Percentiles rank a stretch among this genome's conserved stretches.
Evolutionary conservation across 2,797 vertebrate genomes (phyloP).

Genomic region (Neomorphus geoffroyi): DNA sequence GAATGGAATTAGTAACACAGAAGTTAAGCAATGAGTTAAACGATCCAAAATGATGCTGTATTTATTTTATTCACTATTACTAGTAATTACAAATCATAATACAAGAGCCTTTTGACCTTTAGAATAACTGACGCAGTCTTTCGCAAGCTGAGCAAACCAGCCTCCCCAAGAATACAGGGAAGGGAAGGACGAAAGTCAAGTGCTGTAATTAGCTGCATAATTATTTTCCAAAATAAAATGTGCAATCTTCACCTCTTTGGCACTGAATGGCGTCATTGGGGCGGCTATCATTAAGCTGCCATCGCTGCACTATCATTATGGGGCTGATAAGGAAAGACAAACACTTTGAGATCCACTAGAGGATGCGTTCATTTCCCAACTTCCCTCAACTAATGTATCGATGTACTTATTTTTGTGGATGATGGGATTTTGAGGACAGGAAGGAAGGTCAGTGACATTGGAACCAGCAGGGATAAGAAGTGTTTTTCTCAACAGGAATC

Average conservation of each 20-base stretch:
- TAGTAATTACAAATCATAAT: conserved; percentile 56
- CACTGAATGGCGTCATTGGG: conserved; percentile 47
- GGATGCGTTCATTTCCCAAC: background rate
- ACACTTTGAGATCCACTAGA: background rate
- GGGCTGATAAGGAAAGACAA: conserved; percentile 47
- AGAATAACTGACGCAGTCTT: conserved; percentile 13
- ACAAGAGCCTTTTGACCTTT: conserved; percentile 65
- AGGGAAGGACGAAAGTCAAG: conserved; percentile 59
- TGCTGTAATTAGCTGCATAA: conserved; percentile 69
- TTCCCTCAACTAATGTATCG: background rate
- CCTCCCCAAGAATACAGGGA: conserved; percentile 39
- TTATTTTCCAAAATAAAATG: conserved; percentile 75
- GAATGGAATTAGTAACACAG: background rate
- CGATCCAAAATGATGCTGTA: background rate
- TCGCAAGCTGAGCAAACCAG: conserved; percentile 55
- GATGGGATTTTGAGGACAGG: background rate
- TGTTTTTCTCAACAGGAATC: background rate
- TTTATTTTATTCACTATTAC: conserved; percentile 28
- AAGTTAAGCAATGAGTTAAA: background rate
- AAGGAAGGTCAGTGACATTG: conserved; percentile 20
- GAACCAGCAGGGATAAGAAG: background rate
- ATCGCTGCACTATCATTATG: conserved; percentile 30
- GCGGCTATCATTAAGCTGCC: conserved; percentile 63
- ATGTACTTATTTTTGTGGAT: background rate
- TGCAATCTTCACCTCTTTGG: conserved; percentile 57